phyloP scores from a whole-genome alignment of 2,113 vertebrate species.

The Tyto alba region DNA sequence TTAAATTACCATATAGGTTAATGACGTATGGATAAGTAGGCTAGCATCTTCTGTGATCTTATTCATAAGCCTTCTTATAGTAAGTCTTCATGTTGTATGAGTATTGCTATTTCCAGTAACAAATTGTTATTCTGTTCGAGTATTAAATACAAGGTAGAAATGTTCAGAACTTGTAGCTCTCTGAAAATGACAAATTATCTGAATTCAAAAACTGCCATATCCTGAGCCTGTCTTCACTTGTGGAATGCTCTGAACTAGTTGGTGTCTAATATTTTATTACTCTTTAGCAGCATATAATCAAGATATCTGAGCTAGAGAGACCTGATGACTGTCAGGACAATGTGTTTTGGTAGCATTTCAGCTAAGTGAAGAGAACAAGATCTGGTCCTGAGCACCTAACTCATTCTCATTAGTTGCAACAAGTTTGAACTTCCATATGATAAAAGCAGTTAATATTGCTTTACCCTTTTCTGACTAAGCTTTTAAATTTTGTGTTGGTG shows the following conservation, averaged over 20 bases:
- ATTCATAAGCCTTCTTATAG: neutral
- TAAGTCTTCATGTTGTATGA: neutral
- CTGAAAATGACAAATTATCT: neutral
- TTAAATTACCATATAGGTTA: neutral
- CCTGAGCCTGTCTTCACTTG: neutral
- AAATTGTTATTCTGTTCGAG: neutral
- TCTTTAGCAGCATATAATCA: neutral
- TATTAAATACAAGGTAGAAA: neutral
- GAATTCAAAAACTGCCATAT: rapidly evolving
- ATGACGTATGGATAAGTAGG: neutral
- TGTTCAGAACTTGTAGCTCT: neutral
- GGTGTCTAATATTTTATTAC: neutral
- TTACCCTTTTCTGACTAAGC: neutral
- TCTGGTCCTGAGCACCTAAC: neutral
- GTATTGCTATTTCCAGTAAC: neutral
- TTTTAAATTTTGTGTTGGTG: neutral
- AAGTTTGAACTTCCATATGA: neutral
- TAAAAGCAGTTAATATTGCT: neutral
- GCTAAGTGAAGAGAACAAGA: neutral
- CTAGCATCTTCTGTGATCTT: neutral
- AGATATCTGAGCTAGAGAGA: neutral
- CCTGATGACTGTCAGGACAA: neutral
- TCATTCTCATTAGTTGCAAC: neutral
- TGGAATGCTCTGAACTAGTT: neutral
- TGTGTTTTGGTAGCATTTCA: neutral